These are phyloP conservation scores for Tachysurus vachellii DNA, from an alignment of 2,113 vertebrate species.

Conservation along the genomic window DNA sequence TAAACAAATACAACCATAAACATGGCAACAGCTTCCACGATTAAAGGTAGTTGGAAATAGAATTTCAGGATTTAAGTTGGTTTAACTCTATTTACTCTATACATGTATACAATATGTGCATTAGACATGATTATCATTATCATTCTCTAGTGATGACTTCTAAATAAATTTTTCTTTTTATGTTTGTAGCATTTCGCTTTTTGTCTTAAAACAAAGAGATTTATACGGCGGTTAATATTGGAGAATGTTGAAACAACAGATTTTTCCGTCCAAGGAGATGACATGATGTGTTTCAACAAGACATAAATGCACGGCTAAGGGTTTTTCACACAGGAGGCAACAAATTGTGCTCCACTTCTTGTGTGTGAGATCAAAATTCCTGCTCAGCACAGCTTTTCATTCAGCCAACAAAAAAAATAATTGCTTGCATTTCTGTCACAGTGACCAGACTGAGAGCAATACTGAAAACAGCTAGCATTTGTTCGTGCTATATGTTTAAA, in stretches of 20 bases:
- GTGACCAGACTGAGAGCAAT: not conserved
- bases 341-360: not conserved
- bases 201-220: not conserved
- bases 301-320: constrained; percentile 6
- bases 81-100: not conserved
- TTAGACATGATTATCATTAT: not conserved
- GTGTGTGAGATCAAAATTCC: not conserved
- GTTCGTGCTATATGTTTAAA: not conserved
- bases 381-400: not conserved
- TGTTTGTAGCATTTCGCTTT: not conserved
- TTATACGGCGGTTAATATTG: not conserved
- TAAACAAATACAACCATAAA: not conserved
- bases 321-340: not conserved
- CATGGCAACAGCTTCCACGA: not conserved
- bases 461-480: not conserved
- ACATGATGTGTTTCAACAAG: not conserved
- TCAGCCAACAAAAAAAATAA: not conserved
- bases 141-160: not conserved
- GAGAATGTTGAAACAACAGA: not conserved
- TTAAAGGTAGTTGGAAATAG: not conserved
- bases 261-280: not conserved
- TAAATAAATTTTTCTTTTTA: not conserved
- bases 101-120: not conserved
- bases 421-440: not conserved
- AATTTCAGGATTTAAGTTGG: not conserved